These are phyloP conservation scores for Cerastis leucographa DNA, from an alignment of 2,888 invertebrate species.

Conservation along the genomic window DNA sequence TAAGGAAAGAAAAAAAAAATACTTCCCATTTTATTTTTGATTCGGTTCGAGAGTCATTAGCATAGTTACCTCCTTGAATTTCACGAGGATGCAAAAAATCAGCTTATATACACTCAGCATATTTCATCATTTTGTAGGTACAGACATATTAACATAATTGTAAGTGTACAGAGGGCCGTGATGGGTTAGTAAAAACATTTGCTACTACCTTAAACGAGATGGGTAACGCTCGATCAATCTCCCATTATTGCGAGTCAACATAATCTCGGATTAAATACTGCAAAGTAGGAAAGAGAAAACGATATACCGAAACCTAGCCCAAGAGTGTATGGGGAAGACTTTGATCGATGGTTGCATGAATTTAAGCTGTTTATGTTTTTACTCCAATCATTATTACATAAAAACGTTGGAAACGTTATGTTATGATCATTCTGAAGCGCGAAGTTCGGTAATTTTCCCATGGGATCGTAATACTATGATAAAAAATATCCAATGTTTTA, in stretches of 20 bases:
- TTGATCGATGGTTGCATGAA: conserved; percentile 55
- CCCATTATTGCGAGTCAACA: conserved; percentile 55
- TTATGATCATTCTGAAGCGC: not conserved
- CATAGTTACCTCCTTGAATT: too few relatives aligned
- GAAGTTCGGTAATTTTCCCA: not conserved
- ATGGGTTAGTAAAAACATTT: not conserved
- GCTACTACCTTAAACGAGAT: conserved; percentile 42
- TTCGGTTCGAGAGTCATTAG: too few relatives aligned
- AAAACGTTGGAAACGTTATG: not conserved
- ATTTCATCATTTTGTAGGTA: too few relatives aligned
- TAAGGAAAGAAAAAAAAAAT: too few relatives aligned
- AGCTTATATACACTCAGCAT: too few relatives aligned
- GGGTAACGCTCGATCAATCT: conserved; percentile 60
- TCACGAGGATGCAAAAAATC: too few relatives aligned
- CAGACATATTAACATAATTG: not conserved
- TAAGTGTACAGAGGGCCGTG: not conserved
- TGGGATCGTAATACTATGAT: not conserved
- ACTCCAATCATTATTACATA: conserved; percentile 1
- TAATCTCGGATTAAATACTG: conserved; percentile 63
- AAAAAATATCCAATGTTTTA: not conserved
- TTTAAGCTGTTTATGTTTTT: conserved; percentile 34
- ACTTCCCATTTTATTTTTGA: too few relatives aligned
- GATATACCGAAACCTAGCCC: conserved; percentile 41
- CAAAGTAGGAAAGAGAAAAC: conserved; percentile 51
- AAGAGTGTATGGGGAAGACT: conserved; percentile 50